Evolutionary conservation across 2,888 invertebrate genomes (phyloP).

Genomic region (Brachyopa scutellaris): DNA sequence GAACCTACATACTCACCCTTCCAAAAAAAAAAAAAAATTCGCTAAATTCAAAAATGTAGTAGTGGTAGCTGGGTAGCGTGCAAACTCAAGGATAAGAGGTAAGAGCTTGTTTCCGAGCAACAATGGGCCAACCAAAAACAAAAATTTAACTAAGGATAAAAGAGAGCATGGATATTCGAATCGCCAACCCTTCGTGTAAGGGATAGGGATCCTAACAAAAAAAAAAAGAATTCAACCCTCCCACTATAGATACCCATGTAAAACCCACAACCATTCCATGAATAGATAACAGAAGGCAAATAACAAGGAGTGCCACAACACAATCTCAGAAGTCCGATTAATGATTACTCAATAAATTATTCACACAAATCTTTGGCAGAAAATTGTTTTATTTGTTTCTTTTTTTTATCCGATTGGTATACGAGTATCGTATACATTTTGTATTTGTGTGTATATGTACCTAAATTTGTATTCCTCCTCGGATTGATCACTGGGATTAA

Average conservation of each 20-base stretch:
- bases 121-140: slow-evolving; percentile 27
- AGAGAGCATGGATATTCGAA: slow-evolving; percentile 13
- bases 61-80: slow-evolving; percentile 36
- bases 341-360: slow-evolving; percentile 69
- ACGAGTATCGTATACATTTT: no score
- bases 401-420: slow-evolving; percentile 34
- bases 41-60: slow-evolving; percentile 42
- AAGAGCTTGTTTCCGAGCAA: slow-evolving; percentile 29
- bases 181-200: slow-evolving; percentile 28
- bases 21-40: slow-evolving; percentile 26
- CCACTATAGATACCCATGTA: no score
- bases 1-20: no score
- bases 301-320: slow-evolving; percentile 40
- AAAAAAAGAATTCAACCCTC: slow-evolving; percentile 22
- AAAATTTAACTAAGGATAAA: slow-evolving; percentile 15
- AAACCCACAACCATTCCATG: not conserved
- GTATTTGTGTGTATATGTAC: no score
- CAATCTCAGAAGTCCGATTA: slow-evolving; percentile 63
- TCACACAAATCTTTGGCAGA: slow-evolving; percentile 58
- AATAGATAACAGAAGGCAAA: slow-evolving; percentile 21
- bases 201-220: slow-evolving; percentile 23
- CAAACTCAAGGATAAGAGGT: slow-evolving; percentile 53
- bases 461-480: slow-evolving; percentile 51
- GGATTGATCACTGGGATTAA: slow-evolving; percentile 42
- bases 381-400: slow-evolving; percentile 60